A percentile compares a stretch with the other conserved stretches of the same genome.
phyloP scores from a whole-genome alignment of 1,140 invertebrate species.

The Andricus grossulariae region DNA sequence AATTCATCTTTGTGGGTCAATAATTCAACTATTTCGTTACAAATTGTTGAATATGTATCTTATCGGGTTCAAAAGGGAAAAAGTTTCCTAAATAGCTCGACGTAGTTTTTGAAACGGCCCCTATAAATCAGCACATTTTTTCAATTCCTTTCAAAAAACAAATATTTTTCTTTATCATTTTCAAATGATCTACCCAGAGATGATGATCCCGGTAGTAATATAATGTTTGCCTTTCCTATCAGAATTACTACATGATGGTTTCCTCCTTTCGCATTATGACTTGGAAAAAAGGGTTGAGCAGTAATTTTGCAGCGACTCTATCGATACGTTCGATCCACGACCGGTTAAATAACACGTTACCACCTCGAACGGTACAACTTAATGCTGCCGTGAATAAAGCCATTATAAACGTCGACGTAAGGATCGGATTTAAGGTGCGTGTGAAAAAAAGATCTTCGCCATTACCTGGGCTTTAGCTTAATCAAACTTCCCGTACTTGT shows the following conservation, averaged over 20 bases:
- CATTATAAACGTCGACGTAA: constrained; percentile 43
- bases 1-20: no score
- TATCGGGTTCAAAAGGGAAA: no score
- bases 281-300: neutral
- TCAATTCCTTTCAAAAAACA: neutral
- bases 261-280: neutral
- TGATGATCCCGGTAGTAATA: constrained; percentile 10
- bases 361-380: constrained; percentile 34
- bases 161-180: neutral
- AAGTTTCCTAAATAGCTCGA: no score
- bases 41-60: no score
- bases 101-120: no score
- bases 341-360: constrained; percentile 59
- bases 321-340: constrained; percentile 32
- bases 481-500: constrained; percentile 30
- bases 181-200: neutral
- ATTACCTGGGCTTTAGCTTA: constrained; percentile 43
- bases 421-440: constrained; percentile 34
- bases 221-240: constrained; percentile 18
- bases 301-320: constrained; percentile 7
- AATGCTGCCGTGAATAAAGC: constrained; percentile 48
- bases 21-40: no score
- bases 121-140: neutral
- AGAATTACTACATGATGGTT: neutral
- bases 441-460: constrained; percentile 13